Evolutionary conservation across 2,888 invertebrate species (phyloP).

Genomic region (Ophioninae sp.): DNA sequence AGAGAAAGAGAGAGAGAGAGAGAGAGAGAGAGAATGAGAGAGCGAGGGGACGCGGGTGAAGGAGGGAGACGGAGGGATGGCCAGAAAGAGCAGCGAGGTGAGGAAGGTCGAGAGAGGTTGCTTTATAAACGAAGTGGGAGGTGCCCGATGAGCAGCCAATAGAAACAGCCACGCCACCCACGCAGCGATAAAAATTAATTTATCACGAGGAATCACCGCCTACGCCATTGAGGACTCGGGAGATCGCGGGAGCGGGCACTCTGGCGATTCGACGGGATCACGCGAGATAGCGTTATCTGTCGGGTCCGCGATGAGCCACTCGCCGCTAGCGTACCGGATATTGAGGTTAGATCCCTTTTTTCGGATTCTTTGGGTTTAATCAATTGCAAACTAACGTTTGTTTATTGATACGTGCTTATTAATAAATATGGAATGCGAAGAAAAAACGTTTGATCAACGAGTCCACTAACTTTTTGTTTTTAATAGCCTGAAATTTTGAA

Average conservation of each 20-base stretch:
- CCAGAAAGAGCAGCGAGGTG: slow-evolving; percentile 36
- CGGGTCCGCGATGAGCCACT: slow-evolving; percentile 59
- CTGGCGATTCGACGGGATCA: slow-evolving; percentile 66
- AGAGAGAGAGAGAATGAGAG: slow-evolving; percentile 39
- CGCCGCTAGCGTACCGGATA: neutral
- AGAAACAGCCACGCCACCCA: slow-evolving; percentile 75
- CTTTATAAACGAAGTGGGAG: slow-evolving; percentile 72
- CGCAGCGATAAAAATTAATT: slow-evolving; percentile 77
- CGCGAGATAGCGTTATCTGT: slow-evolving; percentile 72
- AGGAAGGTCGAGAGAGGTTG: slow-evolving; percentile 55
- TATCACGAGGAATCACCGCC: slow-evolving; percentile 76
- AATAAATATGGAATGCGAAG: no score
- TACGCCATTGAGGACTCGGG: slow-evolving; percentile 74
- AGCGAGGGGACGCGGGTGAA: slow-evolving; percentile 31
- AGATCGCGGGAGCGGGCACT: slow-evolving; percentile 45
- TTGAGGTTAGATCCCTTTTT: neutral
- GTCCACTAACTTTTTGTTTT: no score
- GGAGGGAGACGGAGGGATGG: no score
- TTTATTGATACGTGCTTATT: no score
- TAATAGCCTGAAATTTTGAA: no score
- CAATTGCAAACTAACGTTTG: no score
- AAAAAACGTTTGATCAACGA: no score
- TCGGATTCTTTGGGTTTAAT: neutral
- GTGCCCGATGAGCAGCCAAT: slow-evolving; percentile 74
- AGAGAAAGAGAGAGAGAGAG: slow-evolving; percentile 39